Evolutionary conservation across 2,888 invertebrate genomes (phyloP).

Genomic region (Hirtodrosophila duncani): DNA sequence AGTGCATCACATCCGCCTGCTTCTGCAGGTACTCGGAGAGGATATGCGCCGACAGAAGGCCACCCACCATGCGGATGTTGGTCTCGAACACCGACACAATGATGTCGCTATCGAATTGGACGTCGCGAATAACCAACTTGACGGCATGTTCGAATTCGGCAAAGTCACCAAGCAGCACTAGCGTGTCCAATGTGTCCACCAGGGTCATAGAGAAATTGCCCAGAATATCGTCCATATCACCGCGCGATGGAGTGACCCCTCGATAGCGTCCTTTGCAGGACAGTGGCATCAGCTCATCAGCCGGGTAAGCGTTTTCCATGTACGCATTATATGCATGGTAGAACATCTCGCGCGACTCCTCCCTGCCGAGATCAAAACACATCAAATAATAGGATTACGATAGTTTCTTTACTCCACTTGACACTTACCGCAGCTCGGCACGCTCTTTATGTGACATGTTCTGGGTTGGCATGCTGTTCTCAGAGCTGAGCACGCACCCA

Average conservation of each 20-base stretch:
- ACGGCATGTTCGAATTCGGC: conserved; percentile 96
- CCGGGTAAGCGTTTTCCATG: conserved; percentile 98
- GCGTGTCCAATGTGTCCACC: conserved; percentile 95
- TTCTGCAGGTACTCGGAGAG: conserved; percentile 89
- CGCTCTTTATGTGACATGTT: conserved; percentile 84
- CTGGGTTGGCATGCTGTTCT: conserved; percentile 75
- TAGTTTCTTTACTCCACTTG: too few species aligned
- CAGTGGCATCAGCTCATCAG: conserved; percentile 98
- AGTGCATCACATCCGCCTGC: conserved; percentile 85
- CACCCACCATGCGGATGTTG: conserved; percentile 98
- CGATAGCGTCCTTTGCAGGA: conserved; percentile 95
- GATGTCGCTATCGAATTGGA: conserved; percentile 95
- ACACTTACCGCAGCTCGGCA: conserved; percentile 82
- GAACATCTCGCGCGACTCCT: conserved; percentile 96
- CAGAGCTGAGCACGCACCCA: conserved; percentile 52
- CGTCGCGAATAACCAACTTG: conserved; percentile 89
- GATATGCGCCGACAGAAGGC: conserved; percentile 94
- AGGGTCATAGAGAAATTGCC: conserved; percentile 98
- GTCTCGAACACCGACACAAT: conserved; percentile 99
- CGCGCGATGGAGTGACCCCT: conserved; percentile 92
- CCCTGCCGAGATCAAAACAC: conserved; percentile 82
- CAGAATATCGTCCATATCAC: conserved; percentile 96
- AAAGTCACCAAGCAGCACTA: conserved; percentile 94
- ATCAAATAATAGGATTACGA: conserved; percentile 55
- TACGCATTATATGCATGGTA: conserved; percentile 97